A percentile compares a stretch with the other conserved stretches of the same genome.
phyloP scores from a whole-genome alignment of 2,888 invertebrate species.

The Cosmopolites sordidus region DNA sequence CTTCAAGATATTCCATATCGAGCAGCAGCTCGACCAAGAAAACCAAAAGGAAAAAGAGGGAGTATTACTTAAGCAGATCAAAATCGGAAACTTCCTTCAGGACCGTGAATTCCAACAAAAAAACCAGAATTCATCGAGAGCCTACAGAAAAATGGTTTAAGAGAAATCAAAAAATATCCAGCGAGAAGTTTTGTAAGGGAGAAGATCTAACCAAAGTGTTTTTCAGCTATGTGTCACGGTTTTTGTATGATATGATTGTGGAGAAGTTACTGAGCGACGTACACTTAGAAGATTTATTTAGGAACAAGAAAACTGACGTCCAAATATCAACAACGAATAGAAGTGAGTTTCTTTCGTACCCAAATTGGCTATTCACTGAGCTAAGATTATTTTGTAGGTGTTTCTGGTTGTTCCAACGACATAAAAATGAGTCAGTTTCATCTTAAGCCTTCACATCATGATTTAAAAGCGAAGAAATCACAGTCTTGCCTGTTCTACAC shows the following conservation, averaged over 20 bases:
- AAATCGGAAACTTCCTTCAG: conserved; percentile 20
- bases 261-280: conserved; percentile 6
- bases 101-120: neutral
- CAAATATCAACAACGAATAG: neutral
- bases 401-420: neutral
- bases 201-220: conserved; percentile 9
- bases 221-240: conserved; percentile 22
- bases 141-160: no score
- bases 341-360: conserved; percentile 3
- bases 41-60: conserved; percentile 21
- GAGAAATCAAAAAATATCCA: neutral
- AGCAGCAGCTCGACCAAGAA: neutral
- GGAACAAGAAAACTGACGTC: neutral
- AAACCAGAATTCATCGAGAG: neutral
- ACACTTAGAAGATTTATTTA: conserved; percentile 2
- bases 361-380: no score
- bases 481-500: conserved; percentile 5
- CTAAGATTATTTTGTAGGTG: no score
- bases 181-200: neutral
- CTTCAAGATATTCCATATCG: neutral
- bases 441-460: neutral
- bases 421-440: neutral
- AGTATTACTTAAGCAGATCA: conserved; percentile 25
- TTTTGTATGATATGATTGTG: conserved; percentile 24
- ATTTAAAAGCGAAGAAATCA: conserved; percentile 17